Conservation (phyloP, 2,797 vertebrate species). For the Chiroxiphia lanceolata region DNA sequence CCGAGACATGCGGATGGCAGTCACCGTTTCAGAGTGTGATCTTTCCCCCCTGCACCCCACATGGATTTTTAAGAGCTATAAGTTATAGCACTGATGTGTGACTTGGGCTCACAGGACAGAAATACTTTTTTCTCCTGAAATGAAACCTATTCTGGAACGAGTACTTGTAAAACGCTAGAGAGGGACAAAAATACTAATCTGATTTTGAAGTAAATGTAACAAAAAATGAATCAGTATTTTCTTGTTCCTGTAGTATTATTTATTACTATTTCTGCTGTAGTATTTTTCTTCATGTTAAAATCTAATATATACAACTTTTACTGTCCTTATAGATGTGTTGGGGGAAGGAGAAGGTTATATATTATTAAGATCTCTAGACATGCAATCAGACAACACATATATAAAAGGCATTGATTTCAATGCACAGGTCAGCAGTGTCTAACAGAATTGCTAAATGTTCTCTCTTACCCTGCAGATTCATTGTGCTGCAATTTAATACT, state of each 20-base stretch:
- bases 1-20: no score
- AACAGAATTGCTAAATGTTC: not conserved
- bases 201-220: not conserved
- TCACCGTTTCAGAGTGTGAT: not conserved
- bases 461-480: not conserved
- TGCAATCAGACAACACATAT: rapidly evolving
- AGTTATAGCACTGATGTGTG: not conserved
- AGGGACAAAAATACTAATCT: no score
- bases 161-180: no score
- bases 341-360: not conserved
- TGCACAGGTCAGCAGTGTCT: not conserved
- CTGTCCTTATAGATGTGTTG: not conserved
- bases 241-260: not conserved
- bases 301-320: not conserved
- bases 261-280: not conserved
- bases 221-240: not conserved
- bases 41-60: not conserved
- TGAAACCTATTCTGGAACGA: not conserved
- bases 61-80: not conserved
- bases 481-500: not conserved
- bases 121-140: not conserved
- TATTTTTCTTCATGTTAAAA: not conserved
- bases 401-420: not conserved
- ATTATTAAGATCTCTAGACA: not conserved
- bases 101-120: not conserved